Conservation (phyloP, 92 coral and sea anemone species). For the Epizoanthus ramosus region DNA sequence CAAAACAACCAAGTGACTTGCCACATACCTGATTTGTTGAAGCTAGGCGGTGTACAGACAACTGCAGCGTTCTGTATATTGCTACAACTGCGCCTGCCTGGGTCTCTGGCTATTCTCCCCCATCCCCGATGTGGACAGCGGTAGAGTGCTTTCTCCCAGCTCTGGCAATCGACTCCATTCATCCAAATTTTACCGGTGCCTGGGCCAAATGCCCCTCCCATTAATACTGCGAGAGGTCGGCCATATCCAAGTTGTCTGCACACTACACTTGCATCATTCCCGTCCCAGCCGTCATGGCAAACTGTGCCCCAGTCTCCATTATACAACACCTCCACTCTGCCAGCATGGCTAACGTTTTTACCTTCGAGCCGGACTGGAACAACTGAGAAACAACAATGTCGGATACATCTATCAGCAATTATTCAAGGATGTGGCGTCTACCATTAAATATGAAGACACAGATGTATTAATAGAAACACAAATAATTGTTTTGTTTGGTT, state of each 20-base stretch:
- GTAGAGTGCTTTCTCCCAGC: neutral
- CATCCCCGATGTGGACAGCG: constrained; percentile 9
- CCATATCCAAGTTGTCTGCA: constrained; percentile 12
- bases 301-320: constrained; percentile 25
- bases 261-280: neutral
- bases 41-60: neutral
- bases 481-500: too few relatives aligned
- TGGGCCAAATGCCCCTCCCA: neutral
- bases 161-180: neutral
- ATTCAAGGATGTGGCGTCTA: too few relatives aligned
- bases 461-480: too few relatives aligned
- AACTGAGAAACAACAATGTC: neutral
- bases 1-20: too few relatives aligned
- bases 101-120: neutral
- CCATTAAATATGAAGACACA: too few relatives aligned
- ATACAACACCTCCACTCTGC: constrained; percentile 20
- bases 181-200: neutral
- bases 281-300: constrained; percentile 1
- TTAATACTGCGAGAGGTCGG: neutral
- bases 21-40: neutral
- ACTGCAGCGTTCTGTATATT: neutral
- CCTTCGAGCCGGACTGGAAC: constrained; percentile 11
- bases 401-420: too few relatives aligned
- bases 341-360: constrained; percentile 6
- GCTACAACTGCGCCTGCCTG: neutral